Percentiles rank a stretch among this genome's conserved stretches.
Conservation (phyloP, 2,888 invertebrate genomes). For the Papilio demoleus region DNA sequence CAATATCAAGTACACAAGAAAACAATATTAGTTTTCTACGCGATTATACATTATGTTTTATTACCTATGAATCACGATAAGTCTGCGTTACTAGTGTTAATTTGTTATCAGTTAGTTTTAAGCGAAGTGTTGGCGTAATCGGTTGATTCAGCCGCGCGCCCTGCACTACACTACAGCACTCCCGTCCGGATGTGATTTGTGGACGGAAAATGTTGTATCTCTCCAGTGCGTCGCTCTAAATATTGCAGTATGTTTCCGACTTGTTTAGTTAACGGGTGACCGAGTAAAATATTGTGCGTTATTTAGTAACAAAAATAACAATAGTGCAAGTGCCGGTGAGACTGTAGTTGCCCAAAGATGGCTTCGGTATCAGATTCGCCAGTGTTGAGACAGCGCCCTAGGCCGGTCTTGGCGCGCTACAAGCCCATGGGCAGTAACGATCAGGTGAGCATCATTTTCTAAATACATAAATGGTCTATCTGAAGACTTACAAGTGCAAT, state of each 20-base stretch:
- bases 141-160: slow-evolving; percentile 71
- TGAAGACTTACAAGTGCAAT: slow-evolving; percentile 16
- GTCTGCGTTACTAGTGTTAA: slow-evolving; percentile 56
- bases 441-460: slow-evolving; percentile 60
- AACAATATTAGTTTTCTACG: slow-evolving; percentile 39
- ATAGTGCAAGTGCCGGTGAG: slow-evolving; percentile 38
- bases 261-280: slow-evolving; percentile 61
- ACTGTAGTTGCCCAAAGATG: slow-evolving; percentile 54
- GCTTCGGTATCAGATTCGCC: slow-evolving; percentile 73
- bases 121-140: slow-evolving; percentile 64
- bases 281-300: slow-evolving; percentile 47
- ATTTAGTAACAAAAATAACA: slow-evolving; percentile 39
- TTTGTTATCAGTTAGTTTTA: slow-evolving; percentile 66
- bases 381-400: slow-evolving; percentile 68
- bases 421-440: slow-evolving; percentile 63
- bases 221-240: slow-evolving; percentile 68
- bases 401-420: slow-evolving; percentile 76
- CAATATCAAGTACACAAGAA: slow-evolving; percentile 51
- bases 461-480: slow-evolving; percentile 9
- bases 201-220: slow-evolving; percentile 80
- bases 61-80: slow-evolving; percentile 41
- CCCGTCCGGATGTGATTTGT: slow-evolving; percentile 82
- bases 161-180: slow-evolving; percentile 53
- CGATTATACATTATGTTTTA: slow-evolving; percentile 4
- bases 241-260: slow-evolving; percentile 77